Evolutionary conservation across 2,797 vertebrate species (phyloP), one percentile per base, ranked within the genome.

Genomic region (Ceryle rudis): DNA sequence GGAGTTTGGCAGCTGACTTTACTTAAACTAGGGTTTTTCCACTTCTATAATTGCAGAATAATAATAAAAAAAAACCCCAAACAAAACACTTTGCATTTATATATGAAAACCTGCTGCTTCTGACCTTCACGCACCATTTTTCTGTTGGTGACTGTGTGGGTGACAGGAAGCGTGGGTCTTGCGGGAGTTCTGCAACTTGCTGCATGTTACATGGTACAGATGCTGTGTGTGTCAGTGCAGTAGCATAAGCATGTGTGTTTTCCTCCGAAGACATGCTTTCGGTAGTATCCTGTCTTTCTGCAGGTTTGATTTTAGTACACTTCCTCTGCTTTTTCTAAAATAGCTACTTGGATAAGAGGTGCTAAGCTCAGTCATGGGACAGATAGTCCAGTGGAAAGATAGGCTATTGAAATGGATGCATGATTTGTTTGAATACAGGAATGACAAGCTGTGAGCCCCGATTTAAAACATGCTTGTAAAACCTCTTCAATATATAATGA

Each of bases 281-380:
- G 61, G 12, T 65, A 47, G 44, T 5, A 3, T 51, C 35, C 60
- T 86, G 77, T 58, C 39, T 60, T 81, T 72, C n/a, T 77, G 74
- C n/a, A 73, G 55, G n/a, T 77, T 84, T 86, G 52, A 66, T 92
- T 81, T 82, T 85, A 69, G 55, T 82, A n/a, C 47, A 35, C 47
- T 89, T 89, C 42, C 49, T 61, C 41, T 74, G 44, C 72, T 91
- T 93, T 89, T 91, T 96, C 57, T 86, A 73, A 89, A 95, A 74
- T 82, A 93, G 42, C 81, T 67, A 61, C 74, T 80, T 75, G 71
- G 79, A 15, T 85, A 83, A 93, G 81, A 88, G 69, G 41, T 95
- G 85, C 41, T 93, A 93, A 95, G 41, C 79, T 90, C 57, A 46
- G 71, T 95, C 87, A 85, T 64, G 72, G 74, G 84, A 77, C 81